phyloP scores from a whole-genome alignment of 2,888 invertebrate species.

The Drosophila cyrtoloma region DNA sequence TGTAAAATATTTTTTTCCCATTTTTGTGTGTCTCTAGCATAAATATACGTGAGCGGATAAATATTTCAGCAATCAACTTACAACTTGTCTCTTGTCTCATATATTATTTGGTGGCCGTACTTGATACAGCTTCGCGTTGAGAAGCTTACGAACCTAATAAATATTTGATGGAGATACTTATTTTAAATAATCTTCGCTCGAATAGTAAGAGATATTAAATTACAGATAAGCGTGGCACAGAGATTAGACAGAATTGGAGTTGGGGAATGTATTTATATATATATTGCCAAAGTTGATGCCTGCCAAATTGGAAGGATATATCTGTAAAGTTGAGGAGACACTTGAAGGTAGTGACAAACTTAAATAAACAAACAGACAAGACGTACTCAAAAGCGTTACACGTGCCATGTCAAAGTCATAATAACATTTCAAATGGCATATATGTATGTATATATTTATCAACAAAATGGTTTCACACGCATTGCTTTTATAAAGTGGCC shows the following conservation, averaged over 20 bases:
- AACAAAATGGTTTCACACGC: conserved; percentile 22
- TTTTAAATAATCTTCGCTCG: neutral
- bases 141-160: conserved; percentile 1
- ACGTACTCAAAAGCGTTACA: neutral
- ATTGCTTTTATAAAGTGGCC: conserved; percentile 21
- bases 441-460: conserved; percentile 5
- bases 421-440: neutral
- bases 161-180: conserved; percentile 9
- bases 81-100: conserved; percentile 14
- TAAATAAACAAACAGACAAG: neutral
- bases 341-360: neutral
- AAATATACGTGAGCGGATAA: conserved; percentile 10
- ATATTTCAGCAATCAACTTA: conserved; percentile 20
- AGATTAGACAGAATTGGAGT: neutral
- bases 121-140: conserved; percentile 3
- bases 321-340: neutral
- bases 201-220: neutral
- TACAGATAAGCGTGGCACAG: neutral
- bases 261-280: too few relatives aligned
- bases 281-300: neutral
- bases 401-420: neutral
- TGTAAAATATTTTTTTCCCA: conserved; percentile 7
- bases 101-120: conserved; percentile 22
- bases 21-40: neutral
- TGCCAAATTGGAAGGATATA: neutral